Percentiles rank a stretch among this genome's conserved stretches.
Conservation (phyloP, 1,140 invertebrate species). For the Drosophila albomicans region DNA sequence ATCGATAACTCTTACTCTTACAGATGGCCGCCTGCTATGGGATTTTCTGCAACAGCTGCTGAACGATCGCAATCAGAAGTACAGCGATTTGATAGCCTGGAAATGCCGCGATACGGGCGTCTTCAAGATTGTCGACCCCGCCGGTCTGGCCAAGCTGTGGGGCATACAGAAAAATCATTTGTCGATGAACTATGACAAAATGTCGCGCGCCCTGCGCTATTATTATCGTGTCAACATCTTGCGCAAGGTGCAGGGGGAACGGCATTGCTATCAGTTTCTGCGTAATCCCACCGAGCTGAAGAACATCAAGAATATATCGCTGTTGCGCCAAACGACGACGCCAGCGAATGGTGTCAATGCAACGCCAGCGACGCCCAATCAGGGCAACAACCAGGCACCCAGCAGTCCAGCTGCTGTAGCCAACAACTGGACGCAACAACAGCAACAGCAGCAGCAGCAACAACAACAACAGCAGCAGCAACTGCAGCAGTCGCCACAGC, state of each 20-base stretch:
- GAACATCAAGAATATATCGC: conserved; percentile 96
- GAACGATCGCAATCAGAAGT: conserved; percentile 95
- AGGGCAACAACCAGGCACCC: conserved; percentile 46
- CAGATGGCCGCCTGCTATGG: conserved; percentile 97
- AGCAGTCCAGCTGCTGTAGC: conserved; percentile 55
- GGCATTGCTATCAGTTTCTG: conserved; percentile 97
- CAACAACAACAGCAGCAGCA: conserved; percentile 67
- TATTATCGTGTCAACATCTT: conserved; percentile 99
- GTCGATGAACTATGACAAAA: conserved; percentile 99
- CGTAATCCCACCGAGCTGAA: conserved; percentile 95
- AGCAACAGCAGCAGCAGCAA: conserved; percentile 59
- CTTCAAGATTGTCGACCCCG: conserved; percentile 98
- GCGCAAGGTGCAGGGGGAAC: conserved; percentile 98
- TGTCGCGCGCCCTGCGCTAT: conserved; percentile 98
- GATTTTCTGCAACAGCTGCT: conserved; percentile 97
- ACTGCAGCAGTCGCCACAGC: conserved; percentile 59
- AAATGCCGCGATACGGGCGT: conserved; percentile 96
- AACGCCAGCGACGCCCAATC: conserved; percentile 22
- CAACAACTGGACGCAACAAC: conserved; percentile 49
- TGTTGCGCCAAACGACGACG: conserved; percentile 91
- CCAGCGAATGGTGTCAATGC: conserved; percentile 36
- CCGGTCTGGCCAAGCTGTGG: conserved; percentile 97
- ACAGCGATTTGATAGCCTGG: conserved; percentile 96
- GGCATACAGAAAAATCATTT: conserved; percentile 99
- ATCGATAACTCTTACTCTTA: conserved; percentile 50